Percentiles rank a stretch among this genome's conserved stretches.
Conservation (phyloP, 2,888 invertebrate genomes). For the Acleris holmiana region DNA sequence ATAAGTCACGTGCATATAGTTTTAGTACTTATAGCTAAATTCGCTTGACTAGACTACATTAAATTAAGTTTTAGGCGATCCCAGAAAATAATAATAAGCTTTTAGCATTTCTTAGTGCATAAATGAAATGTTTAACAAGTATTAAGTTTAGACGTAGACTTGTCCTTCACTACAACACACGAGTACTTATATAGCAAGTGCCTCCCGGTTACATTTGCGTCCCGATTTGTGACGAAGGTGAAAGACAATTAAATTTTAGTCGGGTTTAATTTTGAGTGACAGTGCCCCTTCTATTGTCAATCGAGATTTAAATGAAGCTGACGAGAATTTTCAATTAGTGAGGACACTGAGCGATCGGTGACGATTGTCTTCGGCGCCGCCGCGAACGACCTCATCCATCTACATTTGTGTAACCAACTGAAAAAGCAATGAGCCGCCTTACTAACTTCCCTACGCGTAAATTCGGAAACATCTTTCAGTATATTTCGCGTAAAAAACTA, state of each 20-base stretch:
- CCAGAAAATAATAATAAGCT: too few relatives aligned
- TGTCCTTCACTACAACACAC: conserved; percentile 17
- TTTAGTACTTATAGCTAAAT: too few relatives aligned
- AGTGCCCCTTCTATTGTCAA: conserved; percentile 66
- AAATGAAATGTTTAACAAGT: too few relatives aligned
- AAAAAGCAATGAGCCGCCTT: conserved; percentile 81
- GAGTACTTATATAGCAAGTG: conserved; percentile 40
- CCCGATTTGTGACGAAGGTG: conserved; percentile 52
- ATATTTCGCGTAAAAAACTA: conserved; percentile 37
- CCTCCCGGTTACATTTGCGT: conserved; percentile 44
- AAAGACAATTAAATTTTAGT: conserved; percentile 60
- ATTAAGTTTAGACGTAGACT: conserved; percentile 5
- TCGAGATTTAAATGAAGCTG: conserved; percentile 79
- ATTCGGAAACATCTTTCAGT: conserved; percentile 60
- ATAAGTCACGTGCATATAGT: too few relatives aligned
- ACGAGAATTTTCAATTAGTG: conserved; percentile 81
- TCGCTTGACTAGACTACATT: too few relatives aligned
- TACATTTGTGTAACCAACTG: conserved; percentile 81
- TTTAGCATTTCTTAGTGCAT: too few relatives aligned
- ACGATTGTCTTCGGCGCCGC: conserved; percentile 76
- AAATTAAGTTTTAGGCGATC: too few relatives aligned
- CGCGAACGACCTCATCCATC: conserved; percentile 75
- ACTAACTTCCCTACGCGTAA: conserved; percentile 76
- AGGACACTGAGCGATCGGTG: conserved; percentile 79
- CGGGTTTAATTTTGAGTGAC: conserved; percentile 64